Evolutionary conservation across 2,888 invertebrate species (phyloP).

Genomic region (Omphaloscelis lunosa): DNA sequence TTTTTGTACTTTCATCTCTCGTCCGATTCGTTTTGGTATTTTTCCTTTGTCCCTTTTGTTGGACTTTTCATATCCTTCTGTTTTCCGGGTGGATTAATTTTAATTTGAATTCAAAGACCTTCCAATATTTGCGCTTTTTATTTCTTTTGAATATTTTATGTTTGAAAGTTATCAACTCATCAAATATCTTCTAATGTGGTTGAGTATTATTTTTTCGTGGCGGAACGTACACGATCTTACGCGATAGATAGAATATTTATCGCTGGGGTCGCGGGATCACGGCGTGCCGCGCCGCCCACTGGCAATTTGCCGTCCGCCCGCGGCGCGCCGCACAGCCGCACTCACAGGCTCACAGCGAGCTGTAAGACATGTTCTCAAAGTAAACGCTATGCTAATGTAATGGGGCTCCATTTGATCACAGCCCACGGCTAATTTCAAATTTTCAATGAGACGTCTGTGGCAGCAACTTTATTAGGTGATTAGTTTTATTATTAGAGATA

Average conservation of each 20-base stretch:
- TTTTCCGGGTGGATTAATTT: conserved; percentile 87
- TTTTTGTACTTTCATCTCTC: conserved; percentile 78
- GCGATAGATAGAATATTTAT: conserved; percentile 84
- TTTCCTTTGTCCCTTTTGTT: conserved; percentile 84
- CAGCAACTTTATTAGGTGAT: conserved; percentile 83
- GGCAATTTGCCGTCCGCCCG: conserved; percentile 85
- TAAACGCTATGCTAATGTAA: conserved; percentile 90
- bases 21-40: conserved; percentile 81
- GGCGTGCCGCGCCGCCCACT: conserved; percentile 84
- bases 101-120: conserved; percentile 83
- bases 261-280: conserved; percentile 86
- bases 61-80: conserved; percentile 86
- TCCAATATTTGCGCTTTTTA: conserved; percentile 68
- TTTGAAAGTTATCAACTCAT: conserved; percentile 53
- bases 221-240: conserved; percentile 66
- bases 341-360: conserved; percentile 70
- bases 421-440: conserved; percentile 88
- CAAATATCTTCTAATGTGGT: conserved; percentile 44
- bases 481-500: conserved; percentile 72
- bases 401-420: conserved; percentile 88
- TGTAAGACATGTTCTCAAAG: conserved; percentile 84
- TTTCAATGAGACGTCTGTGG: conserved; percentile 87
- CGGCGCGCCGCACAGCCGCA: conserved; percentile 76
- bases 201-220: conserved; percentile 61
- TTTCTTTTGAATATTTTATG: conserved; percentile 60